Evolutionary conservation across 2,888 invertebrate species (phyloP).

Genomic region (Ischnus inquisitorius): DNA sequence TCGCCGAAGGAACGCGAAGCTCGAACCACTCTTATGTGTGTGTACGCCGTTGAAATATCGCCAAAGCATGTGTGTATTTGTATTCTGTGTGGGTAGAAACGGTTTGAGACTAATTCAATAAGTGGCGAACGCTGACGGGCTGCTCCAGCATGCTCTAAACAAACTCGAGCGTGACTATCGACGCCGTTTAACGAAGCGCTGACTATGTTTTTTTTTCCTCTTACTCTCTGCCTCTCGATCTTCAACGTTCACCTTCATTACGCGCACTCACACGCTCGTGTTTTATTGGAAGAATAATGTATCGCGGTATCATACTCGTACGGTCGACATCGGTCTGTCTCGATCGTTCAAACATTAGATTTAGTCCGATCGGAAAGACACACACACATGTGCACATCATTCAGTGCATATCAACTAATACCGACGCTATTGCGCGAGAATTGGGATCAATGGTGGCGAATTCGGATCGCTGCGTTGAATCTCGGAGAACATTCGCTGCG

Average conservation of each 20-base stretch:
- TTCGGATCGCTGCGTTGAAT: constrained; percentile 58
- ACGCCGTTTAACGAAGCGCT: constrained; percentile 17
- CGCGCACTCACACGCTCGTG: background rate
- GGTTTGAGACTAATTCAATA: constrained; percentile 22
- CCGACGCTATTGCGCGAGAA: constrained; percentile 16
- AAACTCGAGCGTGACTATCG: constrained; percentile 6
- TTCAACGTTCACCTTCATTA: background rate
- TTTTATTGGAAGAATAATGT: background rate
- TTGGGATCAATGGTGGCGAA: constrained; percentile 57
- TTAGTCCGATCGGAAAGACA: background rate
- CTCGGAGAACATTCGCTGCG: constrained; percentile 35
- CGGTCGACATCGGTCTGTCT: too few relatives aligned
- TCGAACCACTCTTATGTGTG: background rate
- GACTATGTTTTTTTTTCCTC: background rate
- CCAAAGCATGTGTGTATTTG: background rate
- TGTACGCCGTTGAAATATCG: background rate
- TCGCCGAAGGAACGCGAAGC: background rate
- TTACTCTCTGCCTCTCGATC: background rate
- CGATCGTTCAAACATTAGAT: too few relatives aligned
- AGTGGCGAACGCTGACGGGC: background rate
- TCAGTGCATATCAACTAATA: constrained; percentile 37
- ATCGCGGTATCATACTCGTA: background rate
- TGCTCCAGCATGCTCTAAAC: background rate
- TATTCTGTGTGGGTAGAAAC: background rate
- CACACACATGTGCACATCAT: constrained; percentile 13